Evolutionary conservation across 2,888 invertebrate species (phyloP), one percentile per base, ranked within the genome.

Genomic region (Ophion obscuratus): DNA sequence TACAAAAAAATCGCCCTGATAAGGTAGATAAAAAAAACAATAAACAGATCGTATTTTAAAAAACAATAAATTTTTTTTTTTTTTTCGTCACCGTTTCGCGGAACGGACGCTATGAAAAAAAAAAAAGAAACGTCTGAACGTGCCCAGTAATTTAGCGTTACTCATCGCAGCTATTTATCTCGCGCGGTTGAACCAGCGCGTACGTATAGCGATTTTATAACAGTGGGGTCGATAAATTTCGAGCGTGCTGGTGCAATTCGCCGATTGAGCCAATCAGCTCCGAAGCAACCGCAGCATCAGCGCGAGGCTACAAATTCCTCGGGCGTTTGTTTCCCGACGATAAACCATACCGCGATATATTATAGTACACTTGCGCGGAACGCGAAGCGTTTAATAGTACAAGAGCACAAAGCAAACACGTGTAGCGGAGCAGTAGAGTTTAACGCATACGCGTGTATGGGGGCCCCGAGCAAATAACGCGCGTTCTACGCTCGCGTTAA

Each of bases 381-480:
- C 67, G 77, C 36, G 68, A 10, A 59, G 9, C 67, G 77, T 78
- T 78, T 68, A 40, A 68, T 47, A 59, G 44, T 59, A 78, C 40
- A 53, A 24, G 57, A 68, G 77, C 67, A 67, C 67, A 68, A 67
- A 44, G 77, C 77, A 78, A 77, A 77, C 67, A 77, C 67, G 36
- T 67, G 77, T 59, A 57, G 17, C 53, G 57, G 31, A 31, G 77
- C 70, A 70, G 47, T 70, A 53, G 31, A 57, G 31, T 64, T 53
- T 6, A 40, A 40, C 40, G 40, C 40, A 9, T 40, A 40, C 40
- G 40, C 6, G 40, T 7, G 40, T 40, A 17, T 17, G 53, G 17
- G 17, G 53, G n/a, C 67, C 20, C 66, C 36, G 67, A 57, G 67
- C 67, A 77, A 77, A 77, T 67, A 77, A 67, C 40, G 53, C 53